A percentile compares a stretch with the other conserved stretches of the same genome.
Conservation (phyloP, 1,140 invertebrate species). For the Sycophila sp. region DNA sequence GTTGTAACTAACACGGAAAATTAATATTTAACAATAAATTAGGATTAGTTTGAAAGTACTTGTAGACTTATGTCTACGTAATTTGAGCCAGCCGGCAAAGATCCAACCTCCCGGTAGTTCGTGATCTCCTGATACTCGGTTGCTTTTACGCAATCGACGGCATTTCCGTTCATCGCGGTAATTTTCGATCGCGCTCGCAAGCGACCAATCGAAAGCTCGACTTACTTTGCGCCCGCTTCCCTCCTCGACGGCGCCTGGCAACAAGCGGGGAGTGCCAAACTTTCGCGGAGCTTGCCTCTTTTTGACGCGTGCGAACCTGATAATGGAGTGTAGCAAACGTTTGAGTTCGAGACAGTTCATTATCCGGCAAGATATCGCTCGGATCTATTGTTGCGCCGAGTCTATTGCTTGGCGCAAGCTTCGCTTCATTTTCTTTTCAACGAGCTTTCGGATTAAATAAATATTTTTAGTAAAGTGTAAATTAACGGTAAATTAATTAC, state of each 20-base stretch:
- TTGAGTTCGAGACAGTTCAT: conserved; percentile 55
- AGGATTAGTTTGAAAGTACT: too few species aligned
- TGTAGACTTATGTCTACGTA: too few species aligned
- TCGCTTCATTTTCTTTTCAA: too few species aligned
- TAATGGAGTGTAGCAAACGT: conserved; percentile 53
- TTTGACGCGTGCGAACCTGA: conserved; percentile 45
- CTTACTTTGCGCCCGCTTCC: not conserved
- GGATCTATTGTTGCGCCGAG: too few species aligned
- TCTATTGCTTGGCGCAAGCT: too few species aligned
- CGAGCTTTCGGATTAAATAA: too few species aligned
- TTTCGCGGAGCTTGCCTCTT: conserved; percentile 19
- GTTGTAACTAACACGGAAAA: too few species aligned
- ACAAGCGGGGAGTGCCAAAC: not conserved
- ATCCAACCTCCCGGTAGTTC: conserved; percentile 32
- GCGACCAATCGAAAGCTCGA: not conserved
- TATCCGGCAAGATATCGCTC: not conserved
- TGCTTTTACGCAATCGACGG: conserved; percentile 65
- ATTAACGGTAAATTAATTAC: too few species aligned
- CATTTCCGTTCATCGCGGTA: conserved; percentile 52
- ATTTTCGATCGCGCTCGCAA: conserved; percentile 45
- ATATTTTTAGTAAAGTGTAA: too few species aligned
- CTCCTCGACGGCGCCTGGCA: too few species aligned
- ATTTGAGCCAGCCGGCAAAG: too few species aligned
- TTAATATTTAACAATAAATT: too few species aligned
- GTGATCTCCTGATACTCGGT: conserved; percentile 52